Conservation (phyloP, 2,113 vertebrate genomes). For the Macrotis lagotis region DNA sequence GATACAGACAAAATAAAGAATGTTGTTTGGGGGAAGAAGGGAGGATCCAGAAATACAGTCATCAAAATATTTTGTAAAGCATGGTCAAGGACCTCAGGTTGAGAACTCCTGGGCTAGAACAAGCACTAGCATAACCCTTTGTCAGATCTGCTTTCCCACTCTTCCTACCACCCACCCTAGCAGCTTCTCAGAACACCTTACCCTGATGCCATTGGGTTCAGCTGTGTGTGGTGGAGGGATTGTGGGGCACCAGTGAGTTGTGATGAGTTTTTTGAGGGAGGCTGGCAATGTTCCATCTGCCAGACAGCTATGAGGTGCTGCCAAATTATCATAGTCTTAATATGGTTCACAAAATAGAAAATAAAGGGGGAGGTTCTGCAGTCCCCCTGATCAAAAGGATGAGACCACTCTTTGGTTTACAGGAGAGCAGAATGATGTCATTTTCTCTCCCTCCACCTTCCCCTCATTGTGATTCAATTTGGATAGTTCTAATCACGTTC, state of each 20-base stretch:
- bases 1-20: background rate
- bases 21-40: background rate
- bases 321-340: conserved; percentile 67
- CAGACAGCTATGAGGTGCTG: conserved; percentile 43
- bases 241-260: background rate
- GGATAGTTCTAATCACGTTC: conserved; percentile 19
- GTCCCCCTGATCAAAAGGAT: conserved; percentile 64
- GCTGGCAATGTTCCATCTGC: conserved; percentile 68
- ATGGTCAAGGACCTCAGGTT: background rate
- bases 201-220: background rate
- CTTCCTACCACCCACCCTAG: background rate
- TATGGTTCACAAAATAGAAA: conserved; percentile 67
- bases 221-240: background rate
- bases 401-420: conserved; percentile 57
- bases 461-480: conserved; percentile 20
- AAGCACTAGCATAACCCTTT: background rate
- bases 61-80: background rate
- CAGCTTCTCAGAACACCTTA: background rate
- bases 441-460: conserved; percentile 45
- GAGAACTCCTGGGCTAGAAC: background rate
- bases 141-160: background rate
- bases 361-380: conserved; percentile 46
- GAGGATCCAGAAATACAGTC: background rate
- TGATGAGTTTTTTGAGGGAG: conserved; percentile 23
- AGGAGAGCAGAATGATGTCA: conserved; percentile 46